Percentiles rank a stretch among this genome's conserved stretches.
Evolutionary conservation across 2,113 vertebrate genomes (phyloP).

Genomic region (Synodontis membranacea): DNA sequence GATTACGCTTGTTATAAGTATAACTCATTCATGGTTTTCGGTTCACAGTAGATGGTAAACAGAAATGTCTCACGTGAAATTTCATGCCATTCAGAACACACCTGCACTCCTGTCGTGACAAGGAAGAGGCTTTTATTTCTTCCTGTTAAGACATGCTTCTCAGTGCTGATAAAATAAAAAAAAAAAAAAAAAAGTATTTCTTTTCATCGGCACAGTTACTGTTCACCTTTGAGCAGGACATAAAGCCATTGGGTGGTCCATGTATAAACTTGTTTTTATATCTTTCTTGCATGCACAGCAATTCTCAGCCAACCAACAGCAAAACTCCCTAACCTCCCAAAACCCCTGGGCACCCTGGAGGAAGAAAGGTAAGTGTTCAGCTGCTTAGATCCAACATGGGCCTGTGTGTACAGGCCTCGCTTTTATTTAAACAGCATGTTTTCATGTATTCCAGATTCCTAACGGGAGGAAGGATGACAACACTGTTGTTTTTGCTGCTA

Average conservation of each 20-base stretch:
- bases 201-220: neutral
- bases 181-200: neutral
- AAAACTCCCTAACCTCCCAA: slow-evolving; percentile 16
- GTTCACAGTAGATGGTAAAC: neutral
- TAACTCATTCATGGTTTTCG: neutral
- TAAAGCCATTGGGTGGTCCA: neutral
- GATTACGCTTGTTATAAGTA: neutral
- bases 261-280: slow-evolving; percentile 32
- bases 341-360: slow-evolving; percentile 33
- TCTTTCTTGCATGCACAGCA: slow-evolving; percentile 36
- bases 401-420: neutral
- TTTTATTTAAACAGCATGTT: neutral
- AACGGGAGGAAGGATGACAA: neutral
- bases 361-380: slow-evolving; percentile 39
- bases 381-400: neutral
- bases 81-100: neutral
- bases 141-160: slow-evolving; percentile 14
- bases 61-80: neutral
- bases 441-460: slow-evolving; percentile 40
- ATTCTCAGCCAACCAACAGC: slow-evolving; percentile 32
- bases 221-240: neutral
- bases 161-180: neutral
- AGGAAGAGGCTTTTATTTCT: neutral
- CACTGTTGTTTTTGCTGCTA: slow-evolving; percentile 27
- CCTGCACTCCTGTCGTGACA: neutral